These are phyloP conservation scores for Halcyon badia DNA, from an alignment of 2,797 vertebrate species.

Conservation along the genomic window DNA sequence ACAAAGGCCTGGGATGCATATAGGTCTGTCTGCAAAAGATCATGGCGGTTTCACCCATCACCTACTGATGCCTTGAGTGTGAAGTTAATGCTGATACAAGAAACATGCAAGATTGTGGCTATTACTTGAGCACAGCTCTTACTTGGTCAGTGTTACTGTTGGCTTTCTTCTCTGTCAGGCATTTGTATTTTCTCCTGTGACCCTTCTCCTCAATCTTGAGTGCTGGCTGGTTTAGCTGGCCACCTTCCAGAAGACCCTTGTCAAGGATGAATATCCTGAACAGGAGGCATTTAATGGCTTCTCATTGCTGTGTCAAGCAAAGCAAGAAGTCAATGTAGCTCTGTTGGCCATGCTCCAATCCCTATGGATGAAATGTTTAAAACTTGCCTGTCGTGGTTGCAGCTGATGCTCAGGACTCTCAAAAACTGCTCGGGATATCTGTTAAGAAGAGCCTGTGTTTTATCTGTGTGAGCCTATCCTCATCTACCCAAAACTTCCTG, in stretches of 20 bases:
- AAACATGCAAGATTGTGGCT: not conserved
- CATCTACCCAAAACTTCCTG: not conserved
- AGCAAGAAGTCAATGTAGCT: not conserved
- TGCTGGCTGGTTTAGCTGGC: conserved; percentile 41
- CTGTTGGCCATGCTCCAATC: not conserved
- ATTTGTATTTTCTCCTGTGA: not conserved
- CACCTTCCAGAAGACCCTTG: not conserved
- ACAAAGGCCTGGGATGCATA: not conserved
- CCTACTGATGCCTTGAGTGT: not conserved
- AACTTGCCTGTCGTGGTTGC: not conserved
- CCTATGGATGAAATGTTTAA: not conserved
- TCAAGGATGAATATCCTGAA: not conserved
- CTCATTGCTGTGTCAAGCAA: not conserved
- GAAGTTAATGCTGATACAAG: not conserved
- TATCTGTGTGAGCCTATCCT: too few relatives aligned
- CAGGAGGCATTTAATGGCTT: conserved; percentile 27
- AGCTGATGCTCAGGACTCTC: not conserved
- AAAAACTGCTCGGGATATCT: not conserved
- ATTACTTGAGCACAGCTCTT: not conserved
- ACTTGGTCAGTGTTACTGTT: not conserved
- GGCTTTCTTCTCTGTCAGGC: not conserved
- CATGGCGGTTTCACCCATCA: not conserved
- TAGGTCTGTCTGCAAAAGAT: not conserved
- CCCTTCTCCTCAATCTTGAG: not conserved
- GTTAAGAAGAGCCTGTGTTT: not conserved